A percentile compares a stretch with the other conserved stretches of the same genome.
These are phyloP conservation scores for Radopholus similis DNA, from an alignment of 1,140 invertebrate genomes.

Conservation along the genomic window DNA sequence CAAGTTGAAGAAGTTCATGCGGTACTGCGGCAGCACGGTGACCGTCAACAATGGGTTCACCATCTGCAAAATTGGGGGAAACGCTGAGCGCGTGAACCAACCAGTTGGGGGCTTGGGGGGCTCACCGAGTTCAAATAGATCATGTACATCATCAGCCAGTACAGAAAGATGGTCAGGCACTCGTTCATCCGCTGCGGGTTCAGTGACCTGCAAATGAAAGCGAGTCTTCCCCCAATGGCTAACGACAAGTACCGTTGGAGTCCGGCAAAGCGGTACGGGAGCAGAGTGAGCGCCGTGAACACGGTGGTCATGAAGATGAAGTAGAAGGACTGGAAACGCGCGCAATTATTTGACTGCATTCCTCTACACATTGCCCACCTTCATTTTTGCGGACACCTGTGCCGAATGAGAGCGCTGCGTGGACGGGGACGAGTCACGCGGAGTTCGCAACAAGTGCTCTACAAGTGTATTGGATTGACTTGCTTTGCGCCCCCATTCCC, in stretches of 20 bases:
- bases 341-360: no score
- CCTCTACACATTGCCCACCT: no score
- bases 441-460: slow-evolving; percentile 16
- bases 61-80: slow-evolving; percentile 25
- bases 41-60: slow-evolving; percentile 42
- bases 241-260: slow-evolving; percentile 12
- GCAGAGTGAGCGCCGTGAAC: slow-evolving; percentile 45
- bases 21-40: slow-evolving; percentile 44
- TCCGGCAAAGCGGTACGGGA: slow-evolving; percentile 39
- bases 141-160: slow-evolving; percentile 50
- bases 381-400: slow-evolving; percentile 36
- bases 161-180: slow-evolving; percentile 42
- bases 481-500: not conserved
- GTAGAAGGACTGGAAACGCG: slow-evolving; percentile 49
- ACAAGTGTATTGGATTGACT: not conserved
- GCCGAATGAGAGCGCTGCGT: slow-evolving; percentile 34
- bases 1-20: slow-evolving; percentile 18
- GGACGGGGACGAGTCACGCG: slow-evolving; percentile 3
- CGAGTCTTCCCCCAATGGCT: not conserved
- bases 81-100: not conserved
- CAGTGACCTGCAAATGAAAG: slow-evolving; percentile 8
- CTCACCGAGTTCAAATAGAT: slow-evolving; percentile 42
- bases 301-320: slow-evolving; percentile 52
- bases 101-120: not conserved
- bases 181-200: slow-evolving; percentile 34